Conservation (phyloP, 2,888 invertebrate genomes). For the Eueremaeus valkanovi region DNA sequence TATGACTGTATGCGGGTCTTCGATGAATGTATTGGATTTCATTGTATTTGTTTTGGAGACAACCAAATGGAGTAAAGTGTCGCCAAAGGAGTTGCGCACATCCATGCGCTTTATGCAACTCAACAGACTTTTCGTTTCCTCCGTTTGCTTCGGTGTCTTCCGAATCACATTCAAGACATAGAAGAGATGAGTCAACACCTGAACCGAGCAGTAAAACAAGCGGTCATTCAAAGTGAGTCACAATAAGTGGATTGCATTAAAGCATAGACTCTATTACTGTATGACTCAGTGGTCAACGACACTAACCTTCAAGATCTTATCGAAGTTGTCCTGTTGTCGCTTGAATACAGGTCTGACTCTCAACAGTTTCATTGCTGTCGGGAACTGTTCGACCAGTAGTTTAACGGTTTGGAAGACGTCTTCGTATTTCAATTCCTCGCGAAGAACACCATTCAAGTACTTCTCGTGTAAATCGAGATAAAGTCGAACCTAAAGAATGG, state of each 20-base stretch:
- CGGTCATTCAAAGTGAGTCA: slow-evolving; percentile 12
- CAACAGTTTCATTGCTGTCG: slow-evolving; percentile 55
- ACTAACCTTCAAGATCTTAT: slow-evolving; percentile 66
- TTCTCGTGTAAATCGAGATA: slow-evolving; percentile 61
- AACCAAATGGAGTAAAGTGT: slow-evolving; percentile 78
- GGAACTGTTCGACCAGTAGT: slow-evolving; percentile 63
- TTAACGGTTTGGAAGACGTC: slow-evolving; percentile 69
- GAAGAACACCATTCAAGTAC: slow-evolving; percentile 49
- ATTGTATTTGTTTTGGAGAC: slow-evolving; percentile 72
- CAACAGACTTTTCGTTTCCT: slow-evolving; percentile 59
- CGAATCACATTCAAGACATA: slow-evolving; percentile 65
- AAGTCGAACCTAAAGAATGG: slow-evolving; percentile 63
- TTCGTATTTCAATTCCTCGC: slow-evolving; percentile 60
- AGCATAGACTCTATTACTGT: neutral
- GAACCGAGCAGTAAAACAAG: neutral
- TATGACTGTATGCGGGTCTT: slow-evolving; percentile 52
- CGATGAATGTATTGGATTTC: slow-evolving; percentile 60
- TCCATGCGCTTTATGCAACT: slow-evolving; percentile 56
- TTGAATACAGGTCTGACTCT: slow-evolving; percentile 65
- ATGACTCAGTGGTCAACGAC: neutral
- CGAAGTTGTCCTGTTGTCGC: slow-evolving; percentile 74
- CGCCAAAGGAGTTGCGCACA: slow-evolving; percentile 66
- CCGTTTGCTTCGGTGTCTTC: slow-evolving; percentile 48
- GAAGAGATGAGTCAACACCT: slow-evolving; percentile 68
- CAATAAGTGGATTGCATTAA: neutral